Evolutionary conservation across 2,888 invertebrate genomes (phyloP), one percentile per base, ranked within the genome.

Genomic region (Ennomos quercinarius): DNA sequence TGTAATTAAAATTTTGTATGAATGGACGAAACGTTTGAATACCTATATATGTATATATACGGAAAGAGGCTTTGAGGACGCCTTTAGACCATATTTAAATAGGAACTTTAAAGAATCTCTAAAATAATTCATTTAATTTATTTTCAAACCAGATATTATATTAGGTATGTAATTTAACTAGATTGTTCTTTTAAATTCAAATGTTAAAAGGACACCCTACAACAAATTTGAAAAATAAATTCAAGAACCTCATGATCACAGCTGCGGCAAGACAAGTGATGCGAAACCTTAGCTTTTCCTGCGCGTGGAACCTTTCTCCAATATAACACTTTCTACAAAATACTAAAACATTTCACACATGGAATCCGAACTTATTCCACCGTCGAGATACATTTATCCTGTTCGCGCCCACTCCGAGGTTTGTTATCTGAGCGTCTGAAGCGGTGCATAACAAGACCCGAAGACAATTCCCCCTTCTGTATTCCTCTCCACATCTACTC

Each of bases 361-460:
- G 44, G 63, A 67, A 67, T 61, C 60, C 55, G 60, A 62, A 59
- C 42, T 57, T 57, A 59, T 58, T 52, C 61, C 50, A 49, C 37
- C 47, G 47, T 50, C 52, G 46, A 17, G 46, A 39, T 53, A 57
- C 57, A 49, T 57, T 46, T 56, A 50, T 37, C 52, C 56, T 46
- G 42, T 47, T 47, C 65, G 58, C 67, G 60, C 55, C 61, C 54
- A 56, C 77, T 80, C 72, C 72, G 83, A 74, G 83, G 88, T 86
- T 89, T 90, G 88, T 90, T 91, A 90, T 91, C 87, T 81, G 84
- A 80, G 73, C 76, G 84, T 88, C 86, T 89, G 83, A 81, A 88
- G 87, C 87, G 76, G 74, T 73, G 79, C 80, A 82, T 90, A 91
- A 91, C 89, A 89, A 90, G 86, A 77, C 71, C 77, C 73, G 79